phyloP scores from a whole-genome alignment of 2,113 vertebrate genomes.

The Mastomys natalensis region DNA sequence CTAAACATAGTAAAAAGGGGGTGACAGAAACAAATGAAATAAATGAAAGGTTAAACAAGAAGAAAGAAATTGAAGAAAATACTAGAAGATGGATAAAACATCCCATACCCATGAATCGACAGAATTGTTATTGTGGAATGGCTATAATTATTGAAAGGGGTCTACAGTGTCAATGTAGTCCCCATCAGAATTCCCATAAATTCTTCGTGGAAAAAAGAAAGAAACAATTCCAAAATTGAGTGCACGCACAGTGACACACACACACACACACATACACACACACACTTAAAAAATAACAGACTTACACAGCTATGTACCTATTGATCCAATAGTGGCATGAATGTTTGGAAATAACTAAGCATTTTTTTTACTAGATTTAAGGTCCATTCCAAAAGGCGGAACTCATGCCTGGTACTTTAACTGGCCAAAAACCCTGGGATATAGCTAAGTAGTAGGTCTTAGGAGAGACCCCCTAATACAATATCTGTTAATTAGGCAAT shows the following conservation, averaged over 20 bases:
- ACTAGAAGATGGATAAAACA: not conserved
- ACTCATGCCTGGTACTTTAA: not conserved
- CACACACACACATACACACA: not conserved
- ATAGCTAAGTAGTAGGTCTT: not conserved
- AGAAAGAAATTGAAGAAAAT: not conserved
- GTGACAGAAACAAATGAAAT: not conserved
- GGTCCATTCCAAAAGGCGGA: not conserved
- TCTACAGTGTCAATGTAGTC: not conserved
- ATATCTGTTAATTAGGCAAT: not conserved
- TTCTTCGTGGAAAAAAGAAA: not conserved
- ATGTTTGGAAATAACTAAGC: not conserved
- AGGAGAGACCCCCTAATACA: not conserved
- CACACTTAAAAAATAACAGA: not conserved
- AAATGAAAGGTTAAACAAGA: not conserved
- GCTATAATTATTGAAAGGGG: not conserved
- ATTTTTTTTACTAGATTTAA: not conserved
- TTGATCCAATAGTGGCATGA: not conserved
- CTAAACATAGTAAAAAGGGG: not conserved
- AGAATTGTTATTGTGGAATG: not conserved
- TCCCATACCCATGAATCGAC: no score
- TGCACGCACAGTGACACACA: no score
- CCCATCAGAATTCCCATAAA: not conserved
- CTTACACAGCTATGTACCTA: not conserved
- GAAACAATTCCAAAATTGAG: not conserved
- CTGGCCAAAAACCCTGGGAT: not conserved